phyloP scores from a whole-genome alignment of 2,888 invertebrate species.

The Drosophila prostipennis region DNA sequence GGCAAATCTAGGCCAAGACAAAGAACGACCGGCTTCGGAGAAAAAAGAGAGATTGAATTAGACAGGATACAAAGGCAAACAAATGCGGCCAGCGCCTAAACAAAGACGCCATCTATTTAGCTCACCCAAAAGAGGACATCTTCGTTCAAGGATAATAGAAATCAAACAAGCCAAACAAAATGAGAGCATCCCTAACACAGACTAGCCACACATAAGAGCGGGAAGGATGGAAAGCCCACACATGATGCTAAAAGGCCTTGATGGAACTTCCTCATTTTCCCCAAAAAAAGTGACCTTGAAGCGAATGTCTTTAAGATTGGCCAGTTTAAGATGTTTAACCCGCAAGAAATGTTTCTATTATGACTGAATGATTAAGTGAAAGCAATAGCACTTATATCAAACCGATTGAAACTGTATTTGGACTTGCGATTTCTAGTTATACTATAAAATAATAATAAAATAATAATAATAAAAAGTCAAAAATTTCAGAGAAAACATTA shows the following conservation, averaged over 20 bases:
- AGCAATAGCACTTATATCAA: no score
- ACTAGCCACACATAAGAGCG: slow-evolving; percentile 6
- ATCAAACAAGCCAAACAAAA: slow-evolving; percentile 60
- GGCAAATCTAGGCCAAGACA: slow-evolving; percentile 62
- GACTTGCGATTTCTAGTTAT: no score
- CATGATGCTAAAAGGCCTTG: slow-evolving; percentile 3
- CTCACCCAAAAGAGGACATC: slow-evolving; percentile 50
- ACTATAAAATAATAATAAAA: no score
- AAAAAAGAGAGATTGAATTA: slow-evolving; percentile 58
- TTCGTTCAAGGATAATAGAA: slow-evolving; percentile 70
- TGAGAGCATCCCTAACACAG: slow-evolving; percentile 24
- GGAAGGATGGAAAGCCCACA: slow-evolving; percentile 1
- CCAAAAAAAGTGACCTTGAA: slow-evolving; percentile 27
- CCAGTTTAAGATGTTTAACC: slow-evolving; percentile 5
- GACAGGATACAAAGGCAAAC: slow-evolving; percentile 52
- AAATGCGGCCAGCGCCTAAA: slow-evolving; percentile 37
- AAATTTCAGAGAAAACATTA: no score
- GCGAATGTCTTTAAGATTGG: not conserved
- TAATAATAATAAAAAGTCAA: no score
- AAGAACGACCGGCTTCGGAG: slow-evolving; percentile 4
- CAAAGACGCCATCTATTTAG: slow-evolving; percentile 44
- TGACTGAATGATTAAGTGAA: no score
- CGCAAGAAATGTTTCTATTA: no score
- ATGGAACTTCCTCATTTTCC: slow-evolving; percentile 3
- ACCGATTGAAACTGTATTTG: no score